Conservation (phyloP, 2,113 vertebrate genomes). For the Cisticola juncidis region DNA sequence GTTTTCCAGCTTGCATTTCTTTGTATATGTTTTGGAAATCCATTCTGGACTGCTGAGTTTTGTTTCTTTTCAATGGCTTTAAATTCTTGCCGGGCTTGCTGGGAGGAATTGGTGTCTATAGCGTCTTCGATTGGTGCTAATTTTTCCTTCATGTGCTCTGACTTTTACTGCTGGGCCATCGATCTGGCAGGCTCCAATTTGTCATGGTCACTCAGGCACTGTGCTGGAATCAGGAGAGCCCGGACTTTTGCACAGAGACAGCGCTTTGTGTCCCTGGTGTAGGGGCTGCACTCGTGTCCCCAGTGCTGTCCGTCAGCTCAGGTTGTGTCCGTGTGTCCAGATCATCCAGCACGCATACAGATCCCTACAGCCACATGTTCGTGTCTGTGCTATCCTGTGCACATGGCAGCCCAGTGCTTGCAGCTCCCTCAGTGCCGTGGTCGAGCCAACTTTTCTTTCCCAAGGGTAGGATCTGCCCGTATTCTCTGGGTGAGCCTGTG, state of each 20-base stretch:
- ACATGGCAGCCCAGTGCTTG: rapidly evolving
- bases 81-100: constrained; percentile 66
- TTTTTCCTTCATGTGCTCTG: constrained; percentile 72
- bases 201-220: constrained; percentile 48
- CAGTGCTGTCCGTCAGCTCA: rapidly evolving
- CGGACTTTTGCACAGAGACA: rapidly evolving
- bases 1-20: constrained; percentile 61
- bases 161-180: constrained; percentile 69
- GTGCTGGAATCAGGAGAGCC: constrained; percentile 49
- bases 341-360: no score
- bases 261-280: neutral
- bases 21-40: constrained; percentile 71
- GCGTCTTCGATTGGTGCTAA: constrained; percentile 73
- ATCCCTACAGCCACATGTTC: rapidly evolving
- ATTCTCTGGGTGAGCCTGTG: rapidly evolving
- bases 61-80: constrained; percentile 72
- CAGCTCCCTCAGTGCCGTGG: neutral
- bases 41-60: constrained; percentile 69
- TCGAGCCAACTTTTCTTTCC: neutral
- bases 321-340: rapidly evolving
- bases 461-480: neutral
- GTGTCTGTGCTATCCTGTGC: rapidly evolving
- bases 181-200: constrained; percentile 61
- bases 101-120: constrained; percentile 74
- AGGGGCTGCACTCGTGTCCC: rapidly evolving